Evolutionary conservation across 1,140 invertebrate genomes (phyloP).

Genomic region (Protaetia brevitarsis): DNA sequence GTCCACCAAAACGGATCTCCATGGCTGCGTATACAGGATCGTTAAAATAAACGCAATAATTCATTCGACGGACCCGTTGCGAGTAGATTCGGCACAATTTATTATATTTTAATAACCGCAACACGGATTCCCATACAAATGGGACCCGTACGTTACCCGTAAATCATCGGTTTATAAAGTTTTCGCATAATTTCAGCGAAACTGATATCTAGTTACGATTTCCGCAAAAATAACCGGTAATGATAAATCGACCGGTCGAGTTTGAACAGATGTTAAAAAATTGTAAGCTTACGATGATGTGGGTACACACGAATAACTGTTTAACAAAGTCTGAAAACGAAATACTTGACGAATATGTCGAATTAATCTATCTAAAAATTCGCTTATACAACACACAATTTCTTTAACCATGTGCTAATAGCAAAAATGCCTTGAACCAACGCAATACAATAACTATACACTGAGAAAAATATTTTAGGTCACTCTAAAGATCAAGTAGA

Average conservation of each 20-base stretch:
- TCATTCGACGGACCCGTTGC: background rate
- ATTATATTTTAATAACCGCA: conserved; percentile 18
- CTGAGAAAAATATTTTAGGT: no score
- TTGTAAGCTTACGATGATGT: no score
- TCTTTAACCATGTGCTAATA: no score
- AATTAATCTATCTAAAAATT: no score
- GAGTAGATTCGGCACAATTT: conserved; percentile 1
- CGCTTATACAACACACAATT: no score
- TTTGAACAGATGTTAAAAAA: conserved; percentile 6
- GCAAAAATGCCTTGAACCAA: no score
- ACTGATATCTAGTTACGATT: background rate
- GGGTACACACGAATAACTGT: no score
- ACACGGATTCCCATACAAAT: background rate
- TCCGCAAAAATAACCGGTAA: background rate
- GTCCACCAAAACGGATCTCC: background rate
- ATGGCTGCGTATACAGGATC: background rate
- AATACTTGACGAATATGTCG: no score
- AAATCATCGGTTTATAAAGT: conserved; percentile 7
- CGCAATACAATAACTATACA: no score
- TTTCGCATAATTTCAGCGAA: conserved; percentile 3
- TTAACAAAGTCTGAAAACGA: no score
- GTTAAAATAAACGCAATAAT: conserved; percentile 11
- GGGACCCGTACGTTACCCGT: background rate
- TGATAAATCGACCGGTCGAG: background rate
- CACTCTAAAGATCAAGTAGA: no score